Base-by-base conservation (phyloP, 1,140 invertebrate species). In the Brachionus manjavacas region DNA sequence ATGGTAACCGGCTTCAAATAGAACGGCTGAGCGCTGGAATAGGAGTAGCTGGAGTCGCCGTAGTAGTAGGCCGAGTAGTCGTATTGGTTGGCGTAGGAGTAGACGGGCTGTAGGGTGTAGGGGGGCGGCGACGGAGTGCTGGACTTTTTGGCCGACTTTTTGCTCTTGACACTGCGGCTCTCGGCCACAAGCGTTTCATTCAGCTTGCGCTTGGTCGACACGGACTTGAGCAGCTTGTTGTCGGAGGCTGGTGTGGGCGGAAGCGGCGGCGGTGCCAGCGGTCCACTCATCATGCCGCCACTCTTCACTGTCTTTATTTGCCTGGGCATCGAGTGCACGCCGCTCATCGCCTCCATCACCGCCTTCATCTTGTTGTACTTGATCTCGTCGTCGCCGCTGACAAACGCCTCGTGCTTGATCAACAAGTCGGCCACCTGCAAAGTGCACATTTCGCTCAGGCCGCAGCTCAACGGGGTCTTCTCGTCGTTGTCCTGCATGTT, bases 401-500 rank as follows among this genome's bases (percentile, higher is more conserved):
- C 79, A 64, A 81, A 81, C 31, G 79, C 79, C 12, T 81, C 79
- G 25, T 43, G 64, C n/a, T 39, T 81, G 4, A 81, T 81, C 28
- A 81, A 28, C 35, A 81, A 60, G 35, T 81, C 79, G 16, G 79
- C 79, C 14, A 68, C 41, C 41, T 81, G 46, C 14, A 81, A 46
- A 16, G 79, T 81, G 41, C 79, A 81, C 52, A 81, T 64, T 64
- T 81, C 79, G 39, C 23, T 43, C 7, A 81, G 28, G 2, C 35
- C 79, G 41, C 7, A 14, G 6, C 11, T 64, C 1, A 81, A 23
- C 14, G 79, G 79, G 0, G 79, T 81, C 25, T 64, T 60, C 35
- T 81, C 79, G 28, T 81, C 79, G n/a, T 81, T 81, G 31, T 81
- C 79, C 31, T 81, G 79, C 79, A 81, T 81, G 52, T 81, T 81